A percentile compares a stretch with the other conserved stretches of the same genome.
Conservation (phyloP, 53 echinoderm and acorn worm genomes). For the Crossaster papposus region DNA sequence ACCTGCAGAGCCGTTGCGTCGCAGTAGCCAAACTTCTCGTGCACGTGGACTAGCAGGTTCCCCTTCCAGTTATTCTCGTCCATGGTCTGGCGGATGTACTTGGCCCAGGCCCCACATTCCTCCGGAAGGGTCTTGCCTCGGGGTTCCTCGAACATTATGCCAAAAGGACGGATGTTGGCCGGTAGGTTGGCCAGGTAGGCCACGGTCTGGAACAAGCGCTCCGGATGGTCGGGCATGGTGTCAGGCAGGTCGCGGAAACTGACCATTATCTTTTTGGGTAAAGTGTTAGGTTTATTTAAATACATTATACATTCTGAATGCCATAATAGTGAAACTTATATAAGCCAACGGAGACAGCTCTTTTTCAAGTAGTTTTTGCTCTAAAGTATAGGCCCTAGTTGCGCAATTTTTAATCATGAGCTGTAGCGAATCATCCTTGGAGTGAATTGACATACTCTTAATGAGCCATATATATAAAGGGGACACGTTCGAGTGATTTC, state of each 20-base stretch:
- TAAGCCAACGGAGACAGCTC: too few species aligned
- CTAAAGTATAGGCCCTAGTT: too few species aligned
- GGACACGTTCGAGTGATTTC: too few species aligned
- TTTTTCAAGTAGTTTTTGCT: too few species aligned
- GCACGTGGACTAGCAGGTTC: slow-evolving; percentile 67
- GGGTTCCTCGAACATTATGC: slow-evolving; percentile 63
- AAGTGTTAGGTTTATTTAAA: too few species aligned
- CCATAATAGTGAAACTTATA: too few species aligned
- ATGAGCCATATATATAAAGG: too few species aligned
- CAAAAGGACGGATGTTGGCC: slow-evolving; percentile 40
- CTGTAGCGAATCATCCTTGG: too few species aligned
- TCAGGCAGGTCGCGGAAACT: slow-evolving; percentile 63
- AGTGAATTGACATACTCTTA: too few species aligned
- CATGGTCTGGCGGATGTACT: slow-evolving; percentile 69
- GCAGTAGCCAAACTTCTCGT: slow-evolving; percentile 69
- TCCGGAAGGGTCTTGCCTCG: slow-evolving; percentile 57
- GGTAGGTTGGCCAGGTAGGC: slow-evolving; percentile 58
- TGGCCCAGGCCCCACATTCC: slow-evolving; percentile 44
- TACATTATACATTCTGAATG: too few species aligned
- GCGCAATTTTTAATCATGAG: too few species aligned
- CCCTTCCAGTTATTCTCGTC: slow-evolving; percentile 66
- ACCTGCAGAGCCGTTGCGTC: slow-evolving; percentile 60
- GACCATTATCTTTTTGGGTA: not conserved
- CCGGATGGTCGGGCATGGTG: slow-evolving; percentile 61
- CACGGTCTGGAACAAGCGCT: slow-evolving; percentile 53